Conservation (phyloP, 1,140 invertebrate species). For the Brachionus paranguensis region DNA sequence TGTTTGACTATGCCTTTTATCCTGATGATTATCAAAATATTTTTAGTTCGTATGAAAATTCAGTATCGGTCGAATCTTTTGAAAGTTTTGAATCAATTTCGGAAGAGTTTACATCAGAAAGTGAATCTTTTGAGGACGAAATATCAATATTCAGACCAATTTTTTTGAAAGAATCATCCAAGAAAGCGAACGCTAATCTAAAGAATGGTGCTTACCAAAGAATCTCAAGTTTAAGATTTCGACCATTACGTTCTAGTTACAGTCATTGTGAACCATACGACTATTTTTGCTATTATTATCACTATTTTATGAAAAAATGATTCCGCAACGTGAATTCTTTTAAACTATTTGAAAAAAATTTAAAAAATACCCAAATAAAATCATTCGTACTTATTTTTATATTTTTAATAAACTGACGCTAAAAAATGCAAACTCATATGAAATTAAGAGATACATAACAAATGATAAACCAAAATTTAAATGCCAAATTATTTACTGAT, state of each 20-base stretch:
- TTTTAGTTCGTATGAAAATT: background rate
- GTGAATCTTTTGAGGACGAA: background rate
- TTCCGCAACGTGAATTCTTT: background rate
- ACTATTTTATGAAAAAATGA: background rate
- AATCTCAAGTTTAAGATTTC: background rate
- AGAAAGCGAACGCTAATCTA: background rate
- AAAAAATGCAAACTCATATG: background rate
- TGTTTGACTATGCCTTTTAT: background rate
- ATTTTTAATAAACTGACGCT: background rate
- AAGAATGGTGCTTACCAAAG: background rate
- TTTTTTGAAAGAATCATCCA: background rate
- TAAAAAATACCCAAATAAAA: background rate
- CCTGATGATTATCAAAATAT: background rate
- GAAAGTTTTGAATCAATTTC: background rate
- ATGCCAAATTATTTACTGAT: background rate
- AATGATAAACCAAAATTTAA: background rate
- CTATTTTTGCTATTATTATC: background rate
- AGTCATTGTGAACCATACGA: background rate
- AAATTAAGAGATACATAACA: background rate
- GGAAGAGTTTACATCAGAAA: background rate
- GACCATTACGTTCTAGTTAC: background rate
- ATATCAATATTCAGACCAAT: background rate
- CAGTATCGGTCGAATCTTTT: background rate
- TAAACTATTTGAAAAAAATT: background rate
- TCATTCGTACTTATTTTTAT: background rate